Percentiles rank a stretch among this genome's conserved stretches.
Conservation (phyloP, 2,888 invertebrate species). For the Parelbella ahira region DNA sequence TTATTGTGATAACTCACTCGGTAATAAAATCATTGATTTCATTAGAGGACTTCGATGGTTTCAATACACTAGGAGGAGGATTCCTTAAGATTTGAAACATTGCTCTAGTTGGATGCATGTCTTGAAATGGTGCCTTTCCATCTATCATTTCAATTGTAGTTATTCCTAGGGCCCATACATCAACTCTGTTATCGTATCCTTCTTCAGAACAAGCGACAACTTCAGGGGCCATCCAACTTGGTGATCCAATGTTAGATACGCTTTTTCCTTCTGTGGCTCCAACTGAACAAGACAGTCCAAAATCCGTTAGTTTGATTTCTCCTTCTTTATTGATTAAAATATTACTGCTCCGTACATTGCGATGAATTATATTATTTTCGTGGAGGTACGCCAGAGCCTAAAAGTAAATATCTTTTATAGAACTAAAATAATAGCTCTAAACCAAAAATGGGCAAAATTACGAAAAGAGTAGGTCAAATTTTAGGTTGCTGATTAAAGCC, state of each 20-base stretch:
- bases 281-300: constrained; percentile 88
- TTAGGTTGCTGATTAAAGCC: too few relatives aligned
- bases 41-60: constrained; percentile 91
- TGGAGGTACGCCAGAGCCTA: constrained; percentile 91
- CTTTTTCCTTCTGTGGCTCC: constrained; percentile 80
- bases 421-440: too few relatives aligned
- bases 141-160: constrained; percentile 95
- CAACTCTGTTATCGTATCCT: constrained; percentile 90
- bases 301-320: constrained; percentile 93
- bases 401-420: constrained; percentile 40
- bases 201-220: constrained; percentile 82
- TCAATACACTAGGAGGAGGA: constrained; percentile 91
- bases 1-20: constrained; percentile 87
- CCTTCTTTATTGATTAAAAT: constrained; percentile 92
- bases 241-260: constrained; percentile 89
- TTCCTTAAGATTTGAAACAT: constrained; percentile 94
- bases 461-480: too few relatives aligned
- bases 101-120: constrained; percentile 94
- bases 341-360: constrained; percentile 94
- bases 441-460: too few relatives aligned
- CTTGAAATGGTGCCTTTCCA: constrained; percentile 90
- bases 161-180: constrained; percentile 96
- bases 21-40: constrained; percentile 92
- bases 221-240: constrained; percentile 98
- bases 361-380: constrained; percentile 91